Evolutionary conservation across 2,113 vertebrate species (phyloP), one percentile per base, ranked within the genome.

Genomic region (Sciurus niger): DNA sequence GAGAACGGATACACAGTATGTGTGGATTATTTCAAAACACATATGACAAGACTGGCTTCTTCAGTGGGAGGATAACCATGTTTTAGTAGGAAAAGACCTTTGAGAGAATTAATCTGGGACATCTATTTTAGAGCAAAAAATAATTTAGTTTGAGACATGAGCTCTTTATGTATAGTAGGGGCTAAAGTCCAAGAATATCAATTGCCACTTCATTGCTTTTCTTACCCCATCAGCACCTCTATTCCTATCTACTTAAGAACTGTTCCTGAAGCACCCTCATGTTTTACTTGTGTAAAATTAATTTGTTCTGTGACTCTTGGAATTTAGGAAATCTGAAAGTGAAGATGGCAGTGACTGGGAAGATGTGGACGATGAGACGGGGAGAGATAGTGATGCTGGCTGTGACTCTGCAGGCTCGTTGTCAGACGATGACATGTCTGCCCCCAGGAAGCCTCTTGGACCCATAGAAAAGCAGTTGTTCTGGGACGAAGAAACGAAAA

Each of bases 401-500:
- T 98, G 6, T 90, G 98, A 98, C 98, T 99, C 99, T 1, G 98
- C 98, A 1, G 99, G 98, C 3, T 97, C 97, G 1, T 84, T 99
- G 1, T 99, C 99, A 6, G 99, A 98, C 8, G 98, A 98, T 10
- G 70, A 18, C 13, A 1, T 28, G 16, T 84, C 51, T 67, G 32
- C 9, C 70, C 55, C 46, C 0, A 97, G 43, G 89, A 74, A 11
- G 30, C 24, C 12, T 91, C 82, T 58, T 7, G 97, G 94, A 48
- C 88, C 2, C 6, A 34, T 72, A 13, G 97, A 96, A 82, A 98
- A 99, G 96, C 99, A 99, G 58, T 95, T 99, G 70, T 99, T 99
- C 89, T 99, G 98, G 98, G 98, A 99, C 63, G 99, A 99, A 87
- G 99, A 99, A 98, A 99, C 99, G 0, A 99, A 98, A 98, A 99